These are phyloP conservation scores for Silurus meridionalis DNA, from an alignment of 2,113 vertebrate species.

Conservation along the genomic window DNA sequence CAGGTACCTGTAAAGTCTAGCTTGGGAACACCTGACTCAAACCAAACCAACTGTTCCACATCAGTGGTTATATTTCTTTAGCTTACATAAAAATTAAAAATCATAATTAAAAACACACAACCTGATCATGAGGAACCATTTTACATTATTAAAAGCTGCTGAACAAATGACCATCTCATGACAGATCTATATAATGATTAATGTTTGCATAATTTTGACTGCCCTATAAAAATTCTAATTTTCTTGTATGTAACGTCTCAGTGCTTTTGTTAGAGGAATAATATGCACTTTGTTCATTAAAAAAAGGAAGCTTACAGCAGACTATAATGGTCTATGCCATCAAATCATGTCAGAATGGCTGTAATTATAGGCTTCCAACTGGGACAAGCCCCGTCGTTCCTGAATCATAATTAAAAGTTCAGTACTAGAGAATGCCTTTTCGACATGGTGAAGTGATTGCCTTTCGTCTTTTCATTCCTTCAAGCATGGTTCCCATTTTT, in stretches of 20 bases:
- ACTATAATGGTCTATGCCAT: conserved; percentile 29
- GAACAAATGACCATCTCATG: background rate
- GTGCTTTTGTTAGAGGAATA: conserved; percentile 11
- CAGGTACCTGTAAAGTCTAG: background rate
- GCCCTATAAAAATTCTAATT: conserved; percentile 8
- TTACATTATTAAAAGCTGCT: conserved; percentile 8
- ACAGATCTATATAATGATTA: background rate
- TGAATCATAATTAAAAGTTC: conserved; percentile 40
- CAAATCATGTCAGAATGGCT: conserved; percentile 32
- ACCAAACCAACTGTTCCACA: background rate
- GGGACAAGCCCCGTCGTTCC: conserved; percentile 23
- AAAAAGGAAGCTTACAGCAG: conserved; percentile 15
- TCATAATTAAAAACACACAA: background rate
- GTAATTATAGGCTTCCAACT: conserved; percentile 43
- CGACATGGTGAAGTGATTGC: conserved; percentile 10
- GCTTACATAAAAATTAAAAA: background rate
- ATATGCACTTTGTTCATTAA: background rate
- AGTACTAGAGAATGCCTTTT: background rate
- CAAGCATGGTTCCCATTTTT: background rate
- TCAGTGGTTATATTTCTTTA: background rate
- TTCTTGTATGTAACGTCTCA: conserved; percentile 4
- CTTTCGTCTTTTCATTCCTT: background rate
- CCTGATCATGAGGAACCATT: background rate
- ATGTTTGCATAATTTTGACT: conserved; percentile 17
- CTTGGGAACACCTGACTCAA: background rate